Evolutionary conservation across 2,797 vertebrate genomes (phyloP).

Genomic region (Potorous gilbertii): DNA sequence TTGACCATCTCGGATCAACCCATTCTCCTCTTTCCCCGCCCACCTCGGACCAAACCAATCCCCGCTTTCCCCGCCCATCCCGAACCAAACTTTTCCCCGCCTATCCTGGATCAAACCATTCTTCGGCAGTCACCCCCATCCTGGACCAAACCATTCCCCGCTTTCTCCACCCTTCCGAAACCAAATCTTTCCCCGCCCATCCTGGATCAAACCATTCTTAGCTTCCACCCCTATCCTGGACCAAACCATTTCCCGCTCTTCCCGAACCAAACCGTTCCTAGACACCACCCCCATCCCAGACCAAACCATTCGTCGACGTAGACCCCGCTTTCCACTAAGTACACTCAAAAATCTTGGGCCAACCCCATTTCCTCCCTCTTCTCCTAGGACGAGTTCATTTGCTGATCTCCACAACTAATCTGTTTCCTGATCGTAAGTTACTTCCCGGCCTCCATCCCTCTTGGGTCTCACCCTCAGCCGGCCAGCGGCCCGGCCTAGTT

Average conservation of each 20-base stretch:
- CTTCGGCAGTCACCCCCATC: slow-evolving; percentile 34
- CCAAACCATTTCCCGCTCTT: slow-evolving; percentile 16
- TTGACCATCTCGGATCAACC: background rate
- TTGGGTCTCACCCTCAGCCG: background rate
- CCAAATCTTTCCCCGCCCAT: slow-evolving; percentile 45
- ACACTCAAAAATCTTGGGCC: background rate
- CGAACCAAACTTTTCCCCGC: background rate
- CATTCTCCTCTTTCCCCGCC: background rate
- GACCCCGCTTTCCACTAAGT: background rate
- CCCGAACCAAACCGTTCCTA: background rate
- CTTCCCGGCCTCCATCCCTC: background rate
- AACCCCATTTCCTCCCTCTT: background rate
- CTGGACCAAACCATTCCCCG: slow-evolving; percentile 46
- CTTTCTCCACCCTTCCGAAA: slow-evolving; percentile 58
- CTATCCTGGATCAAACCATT: background rate
- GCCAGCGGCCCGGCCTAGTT: background rate
- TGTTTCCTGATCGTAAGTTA: background rate
- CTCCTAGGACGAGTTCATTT: background rate
- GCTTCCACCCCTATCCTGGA: background rate
- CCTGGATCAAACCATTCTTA: background rate
- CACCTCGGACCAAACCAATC: background rate
- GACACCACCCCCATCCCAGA: slow-evolving; percentile 23
- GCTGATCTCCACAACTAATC: background rate
- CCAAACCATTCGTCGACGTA: background rate
- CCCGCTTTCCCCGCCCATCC: background rate